Evolutionary conservation across 2,113 vertebrate genomes (phyloP).

Genomic region (Notarius quadriscutis): DNA sequence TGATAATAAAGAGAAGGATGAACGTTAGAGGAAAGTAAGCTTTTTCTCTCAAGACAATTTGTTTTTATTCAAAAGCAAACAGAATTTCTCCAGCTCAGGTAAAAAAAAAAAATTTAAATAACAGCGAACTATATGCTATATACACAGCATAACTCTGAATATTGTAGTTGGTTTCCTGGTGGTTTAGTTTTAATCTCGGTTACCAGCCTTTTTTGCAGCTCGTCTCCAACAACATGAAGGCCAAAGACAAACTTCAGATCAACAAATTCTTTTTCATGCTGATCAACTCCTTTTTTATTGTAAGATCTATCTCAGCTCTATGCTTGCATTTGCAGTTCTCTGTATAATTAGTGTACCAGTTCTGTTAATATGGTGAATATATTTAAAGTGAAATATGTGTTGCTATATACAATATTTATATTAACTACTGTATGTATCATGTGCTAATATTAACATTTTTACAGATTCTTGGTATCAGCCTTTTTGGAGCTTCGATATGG

Average conservation of each 20-base stretch:
- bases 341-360: background rate
- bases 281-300: constrained; percentile 65
- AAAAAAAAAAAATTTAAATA: background rate
- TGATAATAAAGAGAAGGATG: background rate
- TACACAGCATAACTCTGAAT: background rate
- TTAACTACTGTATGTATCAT: background rate
- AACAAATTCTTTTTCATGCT: constrained; percentile 61
- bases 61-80: background rate
- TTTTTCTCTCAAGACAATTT: background rate
- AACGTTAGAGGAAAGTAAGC: background rate
- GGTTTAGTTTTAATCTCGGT: background rate
- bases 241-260: constrained; percentile 62
- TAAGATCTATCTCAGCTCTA: constrained; percentile 44
- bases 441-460: background rate
- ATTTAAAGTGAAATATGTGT: constrained; percentile 19
- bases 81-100: background rate
- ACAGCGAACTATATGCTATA: background rate
- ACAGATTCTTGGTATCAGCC: constrained; percentile 65
- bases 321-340: background rate
- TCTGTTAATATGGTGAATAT: background rate
- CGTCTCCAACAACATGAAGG: constrained; percentile 58
- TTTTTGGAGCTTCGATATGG: constrained; percentile 64
- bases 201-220: background rate
- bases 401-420: background rate
- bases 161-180: background rate